Base-by-base conservation (phyloP, 2,113 vertebrate genomes). In the Aleadryas rufinucha region DNA sequence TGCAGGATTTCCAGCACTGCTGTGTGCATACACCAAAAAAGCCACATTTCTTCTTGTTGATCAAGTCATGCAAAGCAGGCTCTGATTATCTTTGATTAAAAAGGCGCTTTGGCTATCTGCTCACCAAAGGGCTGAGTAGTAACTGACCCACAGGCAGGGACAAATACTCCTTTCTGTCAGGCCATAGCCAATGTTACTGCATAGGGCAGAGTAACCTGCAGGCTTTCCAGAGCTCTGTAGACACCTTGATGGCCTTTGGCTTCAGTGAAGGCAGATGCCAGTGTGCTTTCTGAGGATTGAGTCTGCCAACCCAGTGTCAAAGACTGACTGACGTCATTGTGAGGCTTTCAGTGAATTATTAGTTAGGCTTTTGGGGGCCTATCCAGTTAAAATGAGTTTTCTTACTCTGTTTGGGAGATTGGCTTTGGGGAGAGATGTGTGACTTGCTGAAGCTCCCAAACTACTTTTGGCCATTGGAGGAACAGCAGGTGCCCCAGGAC, bases 1-100 rank as follows among this genome's bases (percentile, higher is more conserved):
- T 96, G 88, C 93, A 94, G 83, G 80, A 75, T 64, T 89, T 93
- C 72, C 89, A 95, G 96, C 92, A 84, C 69, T 44, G 2, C 66
- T 60, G 47, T 70, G 70, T 75, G 75, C 66, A 63, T 35, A 63
- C 39, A 80, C 45, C 31, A 35, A 6, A 65, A n/a, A 41, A 42
- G 19, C 52, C 68, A 68, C 0, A 0, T 69, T 94, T 30, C 64
- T 88, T 60, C 83, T 86, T 1, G 0, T 8, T 64, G 47, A 80
- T 63, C 12, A 42, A 54, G 56, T 79, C 5, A 1, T 37, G 44
- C 42, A 83, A 88, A 74, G 64, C 60, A 66, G 47, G 76, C 52
- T 86, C 52, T 80, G 82, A 57, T 64, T 33, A 45, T 31, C 54
- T 88, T 65, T 26, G 1, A 45, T 42, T 61, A 52, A 37, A 37